phyloP scores from a whole-genome alignment of 2,113 vertebrate genomes.

The Anthoscopus minutus region DNA sequence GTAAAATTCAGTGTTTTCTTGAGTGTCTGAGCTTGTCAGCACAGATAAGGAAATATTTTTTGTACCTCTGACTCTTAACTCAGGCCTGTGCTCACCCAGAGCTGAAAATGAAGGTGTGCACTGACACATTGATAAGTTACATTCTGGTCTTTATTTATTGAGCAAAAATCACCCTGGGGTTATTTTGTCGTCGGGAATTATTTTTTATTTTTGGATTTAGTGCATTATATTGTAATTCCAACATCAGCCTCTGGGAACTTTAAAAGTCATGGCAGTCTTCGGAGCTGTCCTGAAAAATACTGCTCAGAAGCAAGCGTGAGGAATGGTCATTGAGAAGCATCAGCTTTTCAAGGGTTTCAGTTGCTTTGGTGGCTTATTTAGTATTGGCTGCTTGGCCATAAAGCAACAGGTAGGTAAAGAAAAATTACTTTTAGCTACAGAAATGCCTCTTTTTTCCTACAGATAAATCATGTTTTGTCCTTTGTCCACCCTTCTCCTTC shows the following conservation, averaged over 20 bases:
- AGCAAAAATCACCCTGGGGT: background rate
- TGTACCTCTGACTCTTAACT: too few relatives aligned
- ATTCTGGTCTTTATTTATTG: background rate
- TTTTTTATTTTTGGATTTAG: background rate
- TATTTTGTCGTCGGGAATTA: rapidly evolving
- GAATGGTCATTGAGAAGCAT: background rate
- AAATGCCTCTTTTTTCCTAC: background rate
- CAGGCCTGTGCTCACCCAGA: background rate
- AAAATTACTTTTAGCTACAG: background rate
- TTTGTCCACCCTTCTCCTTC: background rate
- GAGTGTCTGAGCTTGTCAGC: too few relatives aligned
- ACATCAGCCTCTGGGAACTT: background rate
- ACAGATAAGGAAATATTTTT: too few relatives aligned
- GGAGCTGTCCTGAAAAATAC: background rate
- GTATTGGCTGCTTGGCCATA: background rate
- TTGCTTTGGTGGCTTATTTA: background rate
- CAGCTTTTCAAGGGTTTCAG: background rate
- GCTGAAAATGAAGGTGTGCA: background rate
- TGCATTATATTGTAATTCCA: background rate
- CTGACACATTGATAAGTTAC: background rate
- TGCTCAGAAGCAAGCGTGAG: background rate
- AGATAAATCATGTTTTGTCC: background rate
- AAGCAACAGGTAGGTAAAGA: background rate
- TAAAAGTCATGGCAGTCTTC: background rate
- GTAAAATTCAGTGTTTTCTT: too few relatives aligned